Conservation (phyloP, 1,140 invertebrate genomes). For the Tribolium castaneum region DNA sequence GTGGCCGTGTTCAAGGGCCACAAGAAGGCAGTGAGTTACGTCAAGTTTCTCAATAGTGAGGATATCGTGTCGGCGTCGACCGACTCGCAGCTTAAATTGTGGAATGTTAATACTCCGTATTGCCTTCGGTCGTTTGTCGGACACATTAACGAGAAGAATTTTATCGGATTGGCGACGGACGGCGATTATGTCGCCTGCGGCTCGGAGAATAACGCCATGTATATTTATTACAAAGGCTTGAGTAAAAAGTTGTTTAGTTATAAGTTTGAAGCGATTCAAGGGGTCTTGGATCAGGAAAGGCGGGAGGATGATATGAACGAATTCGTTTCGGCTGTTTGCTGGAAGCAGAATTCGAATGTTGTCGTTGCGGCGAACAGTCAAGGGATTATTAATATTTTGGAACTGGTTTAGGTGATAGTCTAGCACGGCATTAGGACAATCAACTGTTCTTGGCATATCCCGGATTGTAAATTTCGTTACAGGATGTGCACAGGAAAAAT, state of each 20-base stretch:
- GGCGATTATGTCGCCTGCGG: slow-evolving; percentile 96
- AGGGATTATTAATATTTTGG: slow-evolving; percentile 90
- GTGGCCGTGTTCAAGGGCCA: slow-evolving; percentile 91
- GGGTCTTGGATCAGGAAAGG: slow-evolving; percentile 81
- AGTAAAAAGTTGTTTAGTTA: slow-evolving; percentile 89
- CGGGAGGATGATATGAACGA: slow-evolving; percentile 89
- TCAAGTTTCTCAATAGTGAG: slow-evolving; percentile 90
- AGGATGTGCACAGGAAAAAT: too few relatives aligned
- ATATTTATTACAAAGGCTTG: slow-evolving; percentile 93
- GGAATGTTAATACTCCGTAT: slow-evolving; percentile 85
- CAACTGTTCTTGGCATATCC: slow-evolving; percentile 20
- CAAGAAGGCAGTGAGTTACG: slow-evolving; percentile 95
- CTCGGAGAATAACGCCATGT: slow-evolving; percentile 95
- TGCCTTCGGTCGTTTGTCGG: slow-evolving; percentile 91
- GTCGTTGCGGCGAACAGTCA: slow-evolving; percentile 96
- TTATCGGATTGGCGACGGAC: slow-evolving; percentile 95
- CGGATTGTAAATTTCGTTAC: background rate
- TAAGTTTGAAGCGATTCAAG: slow-evolving; percentile 87
- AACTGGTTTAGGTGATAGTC: slow-evolving; percentile 71
- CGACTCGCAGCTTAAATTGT: slow-evolving; percentile 94
- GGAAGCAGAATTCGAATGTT: slow-evolving; percentile 88
- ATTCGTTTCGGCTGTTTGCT: slow-evolving; percentile 97
- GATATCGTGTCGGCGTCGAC: slow-evolving; percentile 96
- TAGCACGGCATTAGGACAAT: slow-evolving; percentile 10
- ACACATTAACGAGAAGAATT: slow-evolving; percentile 97